These are phyloP conservation scores for Diplodus puntazzo DNA, from an alignment of 2,797 vertebrate species.

Conservation along the genomic window DNA sequence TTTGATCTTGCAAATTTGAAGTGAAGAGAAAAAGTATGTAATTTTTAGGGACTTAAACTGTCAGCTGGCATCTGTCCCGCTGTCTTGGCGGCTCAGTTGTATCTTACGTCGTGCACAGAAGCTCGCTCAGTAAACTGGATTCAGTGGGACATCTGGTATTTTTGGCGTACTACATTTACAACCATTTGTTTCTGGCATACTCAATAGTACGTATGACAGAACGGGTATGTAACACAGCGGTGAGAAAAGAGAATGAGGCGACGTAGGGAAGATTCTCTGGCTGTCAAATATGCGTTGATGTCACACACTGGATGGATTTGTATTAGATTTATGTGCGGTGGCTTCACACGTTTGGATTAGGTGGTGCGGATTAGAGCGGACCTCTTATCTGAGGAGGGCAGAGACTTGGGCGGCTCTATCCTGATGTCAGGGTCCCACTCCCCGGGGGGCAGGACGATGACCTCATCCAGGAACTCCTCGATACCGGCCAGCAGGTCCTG, in stretches of 20 bases:
- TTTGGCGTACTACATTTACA: too few species aligned
- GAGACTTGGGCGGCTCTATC: slow-evolving; percentile 97
- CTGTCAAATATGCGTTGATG: not conserved
- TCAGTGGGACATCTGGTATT: too few species aligned
- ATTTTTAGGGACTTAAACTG: too few species aligned
- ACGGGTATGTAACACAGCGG: too few species aligned
- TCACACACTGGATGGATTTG: not conserved
- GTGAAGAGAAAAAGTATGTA: too few species aligned
- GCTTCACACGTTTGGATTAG: slow-evolving; percentile 30
- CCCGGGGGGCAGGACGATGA: slow-evolving; percentile 97
- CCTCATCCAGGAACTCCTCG: slow-evolving; percentile 98
- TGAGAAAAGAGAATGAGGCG: not conserved
- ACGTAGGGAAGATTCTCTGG: not conserved
- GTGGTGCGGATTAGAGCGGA: slow-evolving; percentile 59
- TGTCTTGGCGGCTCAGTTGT: too few species aligned
- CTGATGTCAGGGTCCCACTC: slow-evolving; percentile 99
- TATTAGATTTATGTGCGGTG: not conserved
- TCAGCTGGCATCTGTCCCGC: too few species aligned
- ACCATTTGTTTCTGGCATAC: too few species aligned
- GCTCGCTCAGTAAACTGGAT: too few species aligned
- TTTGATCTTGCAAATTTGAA: too few species aligned
- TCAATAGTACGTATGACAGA: too few species aligned
- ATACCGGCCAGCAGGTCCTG: slow-evolving; percentile 97
- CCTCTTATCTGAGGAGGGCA: slow-evolving; percentile 98
- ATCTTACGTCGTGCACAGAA: too few species aligned